A percentile compares a stretch with the other conserved stretches of the same genome.
phyloP scores from a whole-genome alignment of 2,113 vertebrate genomes.

The Malurus cyaneus region DNA sequence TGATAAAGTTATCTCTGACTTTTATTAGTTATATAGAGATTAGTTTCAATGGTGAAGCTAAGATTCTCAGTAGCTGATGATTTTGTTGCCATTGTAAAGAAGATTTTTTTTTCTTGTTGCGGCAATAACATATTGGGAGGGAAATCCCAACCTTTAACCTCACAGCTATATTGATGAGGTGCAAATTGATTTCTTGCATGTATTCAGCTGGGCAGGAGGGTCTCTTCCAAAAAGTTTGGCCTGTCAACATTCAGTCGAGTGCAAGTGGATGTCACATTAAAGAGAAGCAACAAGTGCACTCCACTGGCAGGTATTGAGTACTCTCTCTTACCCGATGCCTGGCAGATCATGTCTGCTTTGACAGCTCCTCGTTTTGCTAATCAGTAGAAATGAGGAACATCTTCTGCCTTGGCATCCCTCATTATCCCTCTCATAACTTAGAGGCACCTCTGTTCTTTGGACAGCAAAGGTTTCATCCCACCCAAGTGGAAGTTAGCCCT shows the following conservation, averaged over 20 bases:
- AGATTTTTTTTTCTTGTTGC: not conserved
- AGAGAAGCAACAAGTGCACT: not conserved
- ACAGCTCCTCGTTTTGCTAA: not conserved
- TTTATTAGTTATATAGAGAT: not conserved
- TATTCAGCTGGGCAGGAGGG: not conserved
- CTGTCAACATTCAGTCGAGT: not conserved
- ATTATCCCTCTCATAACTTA: too few relatives aligned
- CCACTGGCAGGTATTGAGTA: not conserved
- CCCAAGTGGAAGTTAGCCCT: fast-evolving
- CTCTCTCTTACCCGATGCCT: not conserved
- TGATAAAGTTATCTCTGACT: not conserved
- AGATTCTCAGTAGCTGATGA: not conserved
- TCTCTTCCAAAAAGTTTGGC: not conserved
- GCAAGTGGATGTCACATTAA: not conserved
- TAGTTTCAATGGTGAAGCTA: not conserved
- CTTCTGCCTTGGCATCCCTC: not conserved
- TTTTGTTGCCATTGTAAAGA: not conserved
- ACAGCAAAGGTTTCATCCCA: not conserved
- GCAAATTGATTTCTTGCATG: not conserved
- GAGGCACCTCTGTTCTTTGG: not conserved
- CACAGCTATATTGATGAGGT: not conserved
- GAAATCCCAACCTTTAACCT: not conserved
- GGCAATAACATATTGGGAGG: not conserved
- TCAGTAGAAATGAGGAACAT: not conserved
- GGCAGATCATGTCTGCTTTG: not conserved